A percentile compares a stretch with the other conserved stretches of the same genome.
Conservation (phyloP, 1,140 invertebrate genomes). For the Atta colombica region DNA sequence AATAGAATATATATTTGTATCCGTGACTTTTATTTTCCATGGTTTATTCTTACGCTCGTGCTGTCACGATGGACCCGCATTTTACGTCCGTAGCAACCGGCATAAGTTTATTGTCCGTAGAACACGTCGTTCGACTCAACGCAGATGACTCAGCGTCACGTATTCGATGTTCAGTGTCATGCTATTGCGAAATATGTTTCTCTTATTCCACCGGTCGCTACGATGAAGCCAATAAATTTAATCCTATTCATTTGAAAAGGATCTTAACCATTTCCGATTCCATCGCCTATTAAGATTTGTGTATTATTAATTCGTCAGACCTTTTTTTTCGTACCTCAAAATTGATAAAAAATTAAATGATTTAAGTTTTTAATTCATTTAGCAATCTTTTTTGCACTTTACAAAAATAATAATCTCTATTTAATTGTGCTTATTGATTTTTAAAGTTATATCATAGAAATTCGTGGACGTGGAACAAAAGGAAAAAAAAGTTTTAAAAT, state of each 20-base stretch:
- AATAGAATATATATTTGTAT: conserved; percentile 52
- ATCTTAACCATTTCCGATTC: conserved; percentile 2
- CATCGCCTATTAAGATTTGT: not conserved
- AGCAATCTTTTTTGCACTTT: not conserved
- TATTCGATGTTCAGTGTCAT: conserved; percentile 37
- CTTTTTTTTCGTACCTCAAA: not conserved
- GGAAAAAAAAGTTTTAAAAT: not conserved
- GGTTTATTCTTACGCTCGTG: conserved; percentile 51
- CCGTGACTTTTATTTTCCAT: conserved; percentile 38
- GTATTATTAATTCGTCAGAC: not conserved
- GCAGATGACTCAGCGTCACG: conserved; percentile 46
- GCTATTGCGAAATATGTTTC: conserved; percentile 45
- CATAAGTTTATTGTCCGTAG: conserved; percentile 57
- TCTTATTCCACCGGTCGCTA: not conserved
- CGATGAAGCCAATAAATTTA: conserved; percentile 36
- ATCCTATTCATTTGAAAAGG: not conserved
- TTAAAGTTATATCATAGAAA: too few species aligned
- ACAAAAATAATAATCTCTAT: too few species aligned
- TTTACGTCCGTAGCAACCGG: conserved; percentile 52
- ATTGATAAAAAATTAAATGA: not conserved
- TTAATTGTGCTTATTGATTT: too few species aligned
- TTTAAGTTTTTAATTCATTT: too few species aligned
- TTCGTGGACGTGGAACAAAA: too few species aligned
- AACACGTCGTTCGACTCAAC: conserved; percentile 50
- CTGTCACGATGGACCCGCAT: conserved; percentile 61